Evolutionary conservation across 2,797 vertebrate species (phyloP), one percentile per base, ranked within the genome.

Genomic region (Delichon dasypus): DNA sequence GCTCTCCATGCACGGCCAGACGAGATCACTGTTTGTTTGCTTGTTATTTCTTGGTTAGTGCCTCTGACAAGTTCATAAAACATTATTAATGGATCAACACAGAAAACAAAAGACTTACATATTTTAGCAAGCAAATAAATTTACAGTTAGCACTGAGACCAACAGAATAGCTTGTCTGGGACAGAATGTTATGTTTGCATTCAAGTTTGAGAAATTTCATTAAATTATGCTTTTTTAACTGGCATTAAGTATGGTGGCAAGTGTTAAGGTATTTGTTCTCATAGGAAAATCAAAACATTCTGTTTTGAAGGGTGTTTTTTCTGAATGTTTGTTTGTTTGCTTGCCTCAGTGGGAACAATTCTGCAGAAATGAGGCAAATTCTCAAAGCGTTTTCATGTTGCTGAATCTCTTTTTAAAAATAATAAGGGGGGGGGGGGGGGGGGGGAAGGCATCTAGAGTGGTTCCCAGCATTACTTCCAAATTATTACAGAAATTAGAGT

Each of bases 311-410:
- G 85, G 19, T 55, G 10, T 11, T 90, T 88, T 55, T 95, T 60
- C 54, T 86, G 36, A 42, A 45, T 27, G 58, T 91, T 96, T 93
- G 48, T 79, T 93, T 90, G 51, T 76, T 94, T 95, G 38, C 68
- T 94, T 95, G 42, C 68, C 76, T 72, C 91, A 78, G 70, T 2
- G 15, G 82, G 73, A 86, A 51, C 62, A 88, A 58, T 78, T 89
- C 80, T 58, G 20, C n/a, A 92, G 66, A 91, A 90, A 84, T 8
- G 11, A 88, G 36, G 47, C 36, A 86, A 85, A 89, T 42, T 84
- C 55, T 73, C 55, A 81, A 66, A 90, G 55, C 0, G 0, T 50
- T 91, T 94, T 79, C 29, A 42, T 82, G 74, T 64, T 27, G 5
- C 44, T 86, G 55, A 42, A 91, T 72, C 5, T 21, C 30, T 1